Conservation (phyloP, 53 echinoderm and acorn worm species). For the Echinometra lucunter region DNA sequence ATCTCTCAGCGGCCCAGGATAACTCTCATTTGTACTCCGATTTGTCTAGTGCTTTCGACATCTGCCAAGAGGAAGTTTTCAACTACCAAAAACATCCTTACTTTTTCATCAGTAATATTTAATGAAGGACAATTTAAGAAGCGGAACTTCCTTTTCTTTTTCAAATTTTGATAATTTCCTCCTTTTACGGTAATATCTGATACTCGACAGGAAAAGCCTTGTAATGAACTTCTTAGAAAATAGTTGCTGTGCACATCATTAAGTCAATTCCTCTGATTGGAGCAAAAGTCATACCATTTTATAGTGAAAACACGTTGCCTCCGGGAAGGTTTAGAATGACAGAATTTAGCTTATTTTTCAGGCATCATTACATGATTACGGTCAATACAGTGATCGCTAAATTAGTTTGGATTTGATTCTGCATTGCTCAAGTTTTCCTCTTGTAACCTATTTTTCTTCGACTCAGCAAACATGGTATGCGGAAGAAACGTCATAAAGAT, state of each 20-base stretch:
- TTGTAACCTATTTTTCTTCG: not conserved
- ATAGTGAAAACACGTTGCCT: no score
- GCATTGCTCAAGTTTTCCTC: not conserved
- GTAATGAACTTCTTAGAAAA: not conserved
- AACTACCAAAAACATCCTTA: not conserved
- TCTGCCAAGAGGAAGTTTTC: slow-evolving; percentile 21
- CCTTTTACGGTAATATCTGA: not conserved
- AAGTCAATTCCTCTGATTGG: no score
- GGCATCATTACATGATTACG: no score
- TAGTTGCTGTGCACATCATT: not conserved
- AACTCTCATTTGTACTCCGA: not conserved
- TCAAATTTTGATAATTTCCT: not conserved
- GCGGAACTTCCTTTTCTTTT: not conserved
- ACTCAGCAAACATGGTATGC: not conserved
- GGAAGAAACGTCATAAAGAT: not conserved
- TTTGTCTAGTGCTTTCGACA: not conserved
- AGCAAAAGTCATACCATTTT: no score
- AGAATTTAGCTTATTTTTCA: no score
- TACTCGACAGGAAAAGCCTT: not conserved
- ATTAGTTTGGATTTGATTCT: no score
- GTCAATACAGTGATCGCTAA: no score
- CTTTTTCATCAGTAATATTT: not conserved
- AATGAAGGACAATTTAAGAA: not conserved
- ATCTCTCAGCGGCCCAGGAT: not conserved
- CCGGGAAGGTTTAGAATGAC: no score